Percentiles rank a stretch among this genome's conserved stretches.
phyloP scores from a whole-genome alignment of 2,888 invertebrate species.

The Chrysopilus asiliformis region DNA sequence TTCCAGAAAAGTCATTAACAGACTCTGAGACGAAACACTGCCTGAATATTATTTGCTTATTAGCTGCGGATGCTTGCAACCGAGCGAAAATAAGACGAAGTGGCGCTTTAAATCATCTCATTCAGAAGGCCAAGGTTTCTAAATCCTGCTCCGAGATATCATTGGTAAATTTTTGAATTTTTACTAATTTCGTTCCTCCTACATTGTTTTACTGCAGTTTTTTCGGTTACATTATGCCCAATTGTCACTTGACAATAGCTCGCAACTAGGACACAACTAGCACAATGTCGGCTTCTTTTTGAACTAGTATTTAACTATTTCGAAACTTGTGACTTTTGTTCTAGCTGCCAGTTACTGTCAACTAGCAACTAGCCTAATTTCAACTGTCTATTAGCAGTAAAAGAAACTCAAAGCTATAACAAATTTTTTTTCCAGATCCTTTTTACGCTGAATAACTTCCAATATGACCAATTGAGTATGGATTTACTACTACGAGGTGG shows the following conservation, averaged over 20 bases:
- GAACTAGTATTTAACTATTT: no score
- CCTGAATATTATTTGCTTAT: slow-evolving; percentile 29
- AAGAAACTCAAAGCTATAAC: background rate
- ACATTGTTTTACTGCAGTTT: no score
- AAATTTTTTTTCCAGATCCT: slow-evolving; percentile 20
- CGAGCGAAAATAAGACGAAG: slow-evolving; percentile 33
- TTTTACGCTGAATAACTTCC: slow-evolving; percentile 38
- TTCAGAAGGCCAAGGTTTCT: slow-evolving; percentile 28
- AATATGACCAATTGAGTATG: slow-evolving; percentile 36
- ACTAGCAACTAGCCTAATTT: no score
- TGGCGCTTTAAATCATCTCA: slow-evolving; percentile 29
- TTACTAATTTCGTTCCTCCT: slow-evolving; percentile 3
- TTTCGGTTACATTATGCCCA: no score
- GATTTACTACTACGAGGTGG: slow-evolving; percentile 42
- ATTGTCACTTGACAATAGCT: no score
- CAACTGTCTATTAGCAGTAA: no score
- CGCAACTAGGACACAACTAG: no score
- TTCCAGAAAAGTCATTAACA: slow-evolving; percentile 20
- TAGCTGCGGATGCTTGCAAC: slow-evolving; percentile 33
- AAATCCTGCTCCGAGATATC: slow-evolving; percentile 27
- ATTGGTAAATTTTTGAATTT: slow-evolving; percentile 18
- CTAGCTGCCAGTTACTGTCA: no score
- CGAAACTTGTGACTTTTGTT: no score
- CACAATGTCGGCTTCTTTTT: no score
- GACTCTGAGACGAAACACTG: slow-evolving; percentile 30